Evolutionary conservation across 2,113 vertebrate species (phyloP).

Genomic region (Kryptolebias marmoratus): DNA sequence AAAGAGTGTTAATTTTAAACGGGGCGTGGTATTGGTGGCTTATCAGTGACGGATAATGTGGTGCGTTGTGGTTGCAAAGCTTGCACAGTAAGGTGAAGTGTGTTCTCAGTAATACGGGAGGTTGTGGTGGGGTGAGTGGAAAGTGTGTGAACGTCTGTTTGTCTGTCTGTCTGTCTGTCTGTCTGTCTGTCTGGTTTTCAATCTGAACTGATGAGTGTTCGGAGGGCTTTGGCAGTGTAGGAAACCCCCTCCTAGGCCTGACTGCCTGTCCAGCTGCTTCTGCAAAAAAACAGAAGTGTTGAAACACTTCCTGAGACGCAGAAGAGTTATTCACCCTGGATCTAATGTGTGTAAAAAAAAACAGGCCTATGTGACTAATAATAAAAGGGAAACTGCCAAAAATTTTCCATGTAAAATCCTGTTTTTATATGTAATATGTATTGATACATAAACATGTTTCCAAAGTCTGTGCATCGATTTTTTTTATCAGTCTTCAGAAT

Average conservation of each 20-base stretch:
- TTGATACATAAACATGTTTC: background rate
- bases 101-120: slow-evolving; percentile 30
- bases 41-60: slow-evolving; percentile 28
- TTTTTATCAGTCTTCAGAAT: slow-evolving; percentile 3
- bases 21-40: slow-evolving; percentile 34
- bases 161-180: slow-evolving; percentile 43
- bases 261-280: slow-evolving; percentile 61
- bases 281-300: slow-evolving; percentile 56
- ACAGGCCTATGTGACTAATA: background rate
- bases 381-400: background rate
- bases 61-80: slow-evolving; percentile 19
- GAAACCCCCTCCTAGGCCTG: slow-evolving; percentile 52
- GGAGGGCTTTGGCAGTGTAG: slow-evolving; percentile 38
- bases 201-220: slow-evolving; percentile 37
- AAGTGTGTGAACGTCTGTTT: slow-evolving; percentile 32
- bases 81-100: slow-evolving; percentile 44
- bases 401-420: background rate
- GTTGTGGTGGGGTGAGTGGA: slow-evolving; percentile 24
- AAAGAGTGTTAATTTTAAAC: background rate
- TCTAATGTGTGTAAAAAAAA: slow-evolving; percentile 2
- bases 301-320: slow-evolving; percentile 62
- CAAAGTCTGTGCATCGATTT: background rate
- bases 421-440: background rate
- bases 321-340: slow-evolving; percentile 14
- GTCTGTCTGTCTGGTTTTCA: slow-evolving; percentile 57